A percentile compares a stretch with the other conserved stretches of the same genome.
These are phyloP conservation scores for Microcebus ravelobensis DNA, from an alignment of 2,113 vertebrate genomes.

Conservation along the genomic window DNA sequence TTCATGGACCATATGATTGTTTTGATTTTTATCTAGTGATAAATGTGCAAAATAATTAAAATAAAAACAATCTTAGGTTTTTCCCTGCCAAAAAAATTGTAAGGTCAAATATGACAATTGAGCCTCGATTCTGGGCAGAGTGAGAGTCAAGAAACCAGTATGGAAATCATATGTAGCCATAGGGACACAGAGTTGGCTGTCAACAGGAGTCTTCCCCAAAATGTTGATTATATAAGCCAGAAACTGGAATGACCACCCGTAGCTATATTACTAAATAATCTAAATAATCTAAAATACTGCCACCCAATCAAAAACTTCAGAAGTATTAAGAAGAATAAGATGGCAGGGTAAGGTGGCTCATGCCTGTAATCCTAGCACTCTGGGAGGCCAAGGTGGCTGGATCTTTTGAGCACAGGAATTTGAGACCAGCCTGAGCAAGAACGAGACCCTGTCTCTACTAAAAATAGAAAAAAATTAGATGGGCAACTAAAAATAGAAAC, in stretches of 20 bases:
- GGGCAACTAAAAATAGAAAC: no score
- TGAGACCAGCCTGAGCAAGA: no score
- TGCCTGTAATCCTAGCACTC: no score
- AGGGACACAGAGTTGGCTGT: no score
- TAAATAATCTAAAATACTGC: background rate
- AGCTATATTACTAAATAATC: background rate
- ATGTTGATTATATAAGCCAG: background rate
- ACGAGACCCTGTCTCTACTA: no score
- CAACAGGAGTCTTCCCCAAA: background rate
- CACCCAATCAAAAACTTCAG: background rate
- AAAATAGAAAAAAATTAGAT: no score
- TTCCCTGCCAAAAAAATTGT: background rate
- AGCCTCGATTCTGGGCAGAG: background rate
- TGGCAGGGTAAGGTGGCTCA: no score
- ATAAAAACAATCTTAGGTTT: background rate
- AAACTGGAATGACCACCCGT: background rate
- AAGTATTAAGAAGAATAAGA: background rate
- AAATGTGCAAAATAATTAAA: background rate
- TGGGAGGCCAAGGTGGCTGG: no score
- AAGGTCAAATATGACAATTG: background rate
- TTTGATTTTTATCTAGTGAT: background rate
- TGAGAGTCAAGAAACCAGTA: background rate
- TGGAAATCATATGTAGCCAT: rapidly evolving
- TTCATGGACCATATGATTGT: background rate
- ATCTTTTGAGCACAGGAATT: no score